These are phyloP conservation scores for Melierax canorus DNA, from an alignment of 2,113 vertebrate species.

Conservation along the genomic window DNA sequence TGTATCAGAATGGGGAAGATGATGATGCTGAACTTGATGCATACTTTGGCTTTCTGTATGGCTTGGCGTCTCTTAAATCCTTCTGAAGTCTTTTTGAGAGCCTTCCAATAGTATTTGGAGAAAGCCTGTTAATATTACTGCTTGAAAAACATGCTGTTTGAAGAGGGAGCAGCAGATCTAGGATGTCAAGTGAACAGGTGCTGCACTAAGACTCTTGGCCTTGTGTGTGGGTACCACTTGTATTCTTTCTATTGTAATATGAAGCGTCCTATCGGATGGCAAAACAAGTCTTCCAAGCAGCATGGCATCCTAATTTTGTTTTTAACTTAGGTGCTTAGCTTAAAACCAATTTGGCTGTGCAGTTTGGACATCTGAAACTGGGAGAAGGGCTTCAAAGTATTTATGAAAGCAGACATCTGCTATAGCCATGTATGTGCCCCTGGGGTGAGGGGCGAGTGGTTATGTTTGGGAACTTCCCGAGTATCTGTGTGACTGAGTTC, in stretches of 20 bases:
- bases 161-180: not conserved
- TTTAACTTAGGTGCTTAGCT: not conserved
- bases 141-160: not conserved
- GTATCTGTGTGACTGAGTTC: not conserved
- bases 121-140: not conserved
- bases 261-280: not conserved
- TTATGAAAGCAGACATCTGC: not conserved
- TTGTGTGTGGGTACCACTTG: not conserved
- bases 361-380: not conserved
- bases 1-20: rapidly evolving
- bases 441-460: not conserved
- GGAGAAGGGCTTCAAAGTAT: not conserved
- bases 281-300: not conserved
- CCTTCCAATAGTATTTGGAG: not conserved
- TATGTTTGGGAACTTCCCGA: not conserved
- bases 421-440: rapidly evolving
- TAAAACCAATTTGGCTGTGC: not conserved
- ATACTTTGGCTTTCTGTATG: not conserved
- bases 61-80: not conserved
- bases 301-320: not conserved
- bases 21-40: not conserved
- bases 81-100: not conserved
- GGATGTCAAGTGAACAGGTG: not conserved
- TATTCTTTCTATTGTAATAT: not conserved
- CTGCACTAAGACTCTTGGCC: not conserved